Evolutionary conservation across 2,888 invertebrate species (phyloP).

Genomic region (Andrena bucephala): DNA sequence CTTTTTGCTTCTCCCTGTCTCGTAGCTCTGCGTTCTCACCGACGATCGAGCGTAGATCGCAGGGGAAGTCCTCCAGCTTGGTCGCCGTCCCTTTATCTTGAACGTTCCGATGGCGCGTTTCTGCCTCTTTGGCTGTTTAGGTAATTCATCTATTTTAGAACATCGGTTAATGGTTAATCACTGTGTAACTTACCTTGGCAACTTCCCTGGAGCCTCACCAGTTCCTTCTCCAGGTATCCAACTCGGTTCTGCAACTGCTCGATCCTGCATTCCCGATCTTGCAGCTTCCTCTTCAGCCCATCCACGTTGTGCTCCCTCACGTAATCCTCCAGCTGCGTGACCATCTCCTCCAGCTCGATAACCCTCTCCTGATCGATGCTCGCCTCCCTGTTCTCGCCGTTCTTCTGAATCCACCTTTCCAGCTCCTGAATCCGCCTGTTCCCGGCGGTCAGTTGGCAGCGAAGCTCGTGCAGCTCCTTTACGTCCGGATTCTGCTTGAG

Average conservation of each 20-base stretch:
- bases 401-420: slow-evolving; percentile 86
- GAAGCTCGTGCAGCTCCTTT: slow-evolving; percentile 81
- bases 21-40: neutral
- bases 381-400: slow-evolving; percentile 85
- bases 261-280: slow-evolving; percentile 79
- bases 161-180: too few relatives aligned
- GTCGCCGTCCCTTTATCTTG: slow-evolving; percentile 36
- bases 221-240: slow-evolving; percentile 66
- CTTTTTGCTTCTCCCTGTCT: slow-evolving; percentile 67
- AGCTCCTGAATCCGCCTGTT: slow-evolving; percentile 79
- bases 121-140: slow-evolving; percentile 23
- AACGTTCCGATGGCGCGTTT: slow-evolving; percentile 5
- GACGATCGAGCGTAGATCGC: neutral
- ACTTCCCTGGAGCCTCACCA: slow-evolving; percentile 47
- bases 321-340: slow-evolving; percentile 79
- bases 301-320: slow-evolving; percentile 80
- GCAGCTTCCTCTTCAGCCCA: slow-evolving; percentile 76
- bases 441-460: slow-evolving; percentile 70
- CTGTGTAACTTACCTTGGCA: slow-evolving; percentile 36
- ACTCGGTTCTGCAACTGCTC: slow-evolving; percentile 75
- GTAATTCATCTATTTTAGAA: neutral
- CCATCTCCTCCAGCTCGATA: slow-evolving; percentile 80
- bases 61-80: slow-evolving; percentile 16
- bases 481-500: slow-evolving; percentile 85
- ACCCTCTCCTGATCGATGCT: slow-evolving; percentile 78